These are phyloP conservation scores for Corythornis cristatus DNA, from an alignment of 2,113 vertebrate genomes.

Conservation along the genomic window DNA sequence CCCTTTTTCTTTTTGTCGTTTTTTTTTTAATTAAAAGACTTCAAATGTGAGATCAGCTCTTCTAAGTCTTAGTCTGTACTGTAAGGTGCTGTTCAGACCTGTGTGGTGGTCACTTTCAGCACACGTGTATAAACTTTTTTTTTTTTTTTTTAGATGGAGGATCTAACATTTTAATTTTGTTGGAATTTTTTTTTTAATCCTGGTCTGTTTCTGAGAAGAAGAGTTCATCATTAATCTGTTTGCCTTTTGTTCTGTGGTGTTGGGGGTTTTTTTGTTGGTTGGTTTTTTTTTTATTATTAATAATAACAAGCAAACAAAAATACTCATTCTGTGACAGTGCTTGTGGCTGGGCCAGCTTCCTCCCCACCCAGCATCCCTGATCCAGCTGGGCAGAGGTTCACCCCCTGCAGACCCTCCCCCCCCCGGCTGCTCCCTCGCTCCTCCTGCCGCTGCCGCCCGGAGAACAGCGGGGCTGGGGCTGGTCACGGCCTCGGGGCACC, in stretches of 20 bases:
- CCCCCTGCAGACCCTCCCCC: background rate
- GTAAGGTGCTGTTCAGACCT: slow-evolving; percentile 63
- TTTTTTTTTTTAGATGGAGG: slow-evolving; percentile 69
- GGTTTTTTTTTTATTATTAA: background rate
- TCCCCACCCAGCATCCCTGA: background rate
- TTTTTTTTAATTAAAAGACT: slow-evolving; percentile 71
- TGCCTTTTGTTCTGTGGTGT: slow-evolving; percentile 43
- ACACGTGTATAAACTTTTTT: slow-evolving; percentile 65
- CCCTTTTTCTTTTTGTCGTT: background rate
- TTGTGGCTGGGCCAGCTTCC: slow-evolving; percentile 58
- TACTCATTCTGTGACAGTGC: slow-evolving; percentile 40
- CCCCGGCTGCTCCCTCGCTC: slow-evolving; percentile 25
- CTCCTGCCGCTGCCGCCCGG: background rate
- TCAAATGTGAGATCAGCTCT: slow-evolving; percentile 67
- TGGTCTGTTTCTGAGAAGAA: slow-evolving; percentile 60
- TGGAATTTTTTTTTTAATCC: slow-evolving; percentile 29
- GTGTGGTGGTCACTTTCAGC: slow-evolving; percentile 21
- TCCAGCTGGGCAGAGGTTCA: background rate
- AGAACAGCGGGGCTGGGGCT: too few species aligned
- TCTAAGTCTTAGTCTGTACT: slow-evolving; percentile 75
- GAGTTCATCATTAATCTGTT: slow-evolving; percentile 57
- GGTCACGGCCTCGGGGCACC: too few species aligned
- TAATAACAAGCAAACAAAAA: background rate
- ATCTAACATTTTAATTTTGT: slow-evolving; percentile 66
- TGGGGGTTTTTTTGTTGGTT: background rate